These are phyloP conservation scores for Acanthurus tractus DNA, from an alignment of 2,797 vertebrate genomes.

Conservation along the genomic window DNA sequence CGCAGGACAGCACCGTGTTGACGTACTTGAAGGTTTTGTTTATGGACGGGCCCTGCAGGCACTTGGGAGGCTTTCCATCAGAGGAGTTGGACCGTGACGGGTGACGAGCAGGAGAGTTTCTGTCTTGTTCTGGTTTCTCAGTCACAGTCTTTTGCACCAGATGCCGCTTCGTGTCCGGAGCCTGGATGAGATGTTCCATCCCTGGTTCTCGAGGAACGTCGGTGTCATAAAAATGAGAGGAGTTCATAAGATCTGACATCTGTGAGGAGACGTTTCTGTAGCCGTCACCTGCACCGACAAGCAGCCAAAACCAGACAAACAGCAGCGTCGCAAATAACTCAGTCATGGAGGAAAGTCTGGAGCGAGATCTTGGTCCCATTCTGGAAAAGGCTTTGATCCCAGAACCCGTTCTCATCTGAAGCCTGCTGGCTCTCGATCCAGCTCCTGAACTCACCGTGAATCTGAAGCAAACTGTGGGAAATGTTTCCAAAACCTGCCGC, in stretches of 20 bases:
- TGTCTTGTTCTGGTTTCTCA: slow-evolving; percentile 24
- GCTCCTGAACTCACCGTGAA: neutral
- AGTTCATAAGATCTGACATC: neutral
- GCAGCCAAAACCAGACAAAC: slow-evolving; percentile 12
- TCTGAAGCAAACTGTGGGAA: accelerated
- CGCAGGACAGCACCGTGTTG: slow-evolving; percentile 90
- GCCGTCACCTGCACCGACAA: slow-evolving; percentile 2
- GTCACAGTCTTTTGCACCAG: slow-evolving; percentile 29
- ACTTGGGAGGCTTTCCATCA: slow-evolving; percentile 34
- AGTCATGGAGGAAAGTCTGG: neutral
- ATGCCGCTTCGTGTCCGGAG: neutral
- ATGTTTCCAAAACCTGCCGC: neutral
- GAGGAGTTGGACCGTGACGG: slow-evolving; percentile 29
- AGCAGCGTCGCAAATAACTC: neutral
- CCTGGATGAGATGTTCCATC: neutral
- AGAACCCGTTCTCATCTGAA: neutral
- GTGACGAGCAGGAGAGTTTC: neutral
- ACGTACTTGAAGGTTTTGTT: slow-evolving; percentile 90
- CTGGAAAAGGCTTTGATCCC: neutral
- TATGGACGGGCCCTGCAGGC: slow-evolving; percentile 67
- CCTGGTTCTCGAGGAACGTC: neutral
- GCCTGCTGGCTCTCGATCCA: neutral
- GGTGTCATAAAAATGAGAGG: slow-evolving; percentile 5
- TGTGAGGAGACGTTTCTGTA: slow-evolving; percentile 31
- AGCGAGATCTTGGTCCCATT: neutral